Evolutionary conservation across 1,140 invertebrate species (phyloP).

Genomic region (Drosophila chauvacae): DNA sequence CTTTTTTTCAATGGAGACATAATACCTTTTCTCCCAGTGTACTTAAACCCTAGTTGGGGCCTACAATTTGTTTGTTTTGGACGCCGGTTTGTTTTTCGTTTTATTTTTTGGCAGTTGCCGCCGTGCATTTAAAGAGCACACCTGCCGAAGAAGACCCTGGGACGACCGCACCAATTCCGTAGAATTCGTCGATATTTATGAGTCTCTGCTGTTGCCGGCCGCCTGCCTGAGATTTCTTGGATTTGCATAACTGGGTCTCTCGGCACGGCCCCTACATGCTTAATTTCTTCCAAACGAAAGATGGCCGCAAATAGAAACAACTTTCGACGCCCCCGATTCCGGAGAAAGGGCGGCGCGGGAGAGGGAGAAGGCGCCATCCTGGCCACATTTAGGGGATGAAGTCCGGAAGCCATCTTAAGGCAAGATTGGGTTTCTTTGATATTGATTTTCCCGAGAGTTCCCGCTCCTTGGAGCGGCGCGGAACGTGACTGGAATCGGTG

Average conservation of each 20-base stretch:
- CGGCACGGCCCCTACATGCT: slow-evolving; percentile 63
- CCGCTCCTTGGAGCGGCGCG: slow-evolving; percentile 35
- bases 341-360: background rate
- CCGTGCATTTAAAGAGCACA: slow-evolving; percentile 74
- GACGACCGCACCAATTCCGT: slow-evolving; percentile 57
- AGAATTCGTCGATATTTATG: slow-evolving; percentile 83
- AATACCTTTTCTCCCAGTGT: slow-evolving; percentile 1
- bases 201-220: slow-evolving; percentile 44
- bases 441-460: slow-evolving; percentile 67
- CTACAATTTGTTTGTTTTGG: slow-evolving; percentile 33
- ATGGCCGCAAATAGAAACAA: slow-evolving; percentile 40
- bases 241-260: slow-evolving; percentile 81
- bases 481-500: slow-evolving; percentile 61
- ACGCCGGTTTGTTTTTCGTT: slow-evolving; percentile 18
- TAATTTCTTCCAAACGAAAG: slow-evolving; percentile 54
- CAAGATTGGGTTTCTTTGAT: slow-evolving; percentile 59
- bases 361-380: background rate
- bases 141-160: slow-evolving; percentile 60
- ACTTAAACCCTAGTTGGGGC: slow-evolving; percentile 6
- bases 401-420: slow-evolving; percentile 36
- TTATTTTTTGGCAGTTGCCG: slow-evolving; percentile 68
- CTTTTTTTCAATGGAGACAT: no score
- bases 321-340: slow-evolving; percentile 54
- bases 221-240: slow-evolving; percentile 48
- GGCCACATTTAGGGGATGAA: slow-evolving; percentile 34